phyloP scores from a whole-genome alignment of 2,113 vertebrate genomes.

The Ctenodactylus gundi region DNA sequence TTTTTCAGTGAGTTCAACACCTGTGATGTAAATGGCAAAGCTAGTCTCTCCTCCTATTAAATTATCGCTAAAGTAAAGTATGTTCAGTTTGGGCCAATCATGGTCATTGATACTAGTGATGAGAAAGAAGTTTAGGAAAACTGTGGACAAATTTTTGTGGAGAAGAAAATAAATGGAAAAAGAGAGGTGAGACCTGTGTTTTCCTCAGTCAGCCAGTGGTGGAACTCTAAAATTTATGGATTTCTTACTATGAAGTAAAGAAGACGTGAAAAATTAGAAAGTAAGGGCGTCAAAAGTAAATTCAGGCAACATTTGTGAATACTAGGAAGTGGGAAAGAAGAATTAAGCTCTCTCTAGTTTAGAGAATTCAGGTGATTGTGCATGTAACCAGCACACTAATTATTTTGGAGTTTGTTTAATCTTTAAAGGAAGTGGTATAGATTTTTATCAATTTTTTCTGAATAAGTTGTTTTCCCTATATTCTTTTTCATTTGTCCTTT shows the following conservation, averaged over 20 bases:
- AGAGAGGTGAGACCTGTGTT: background rate
- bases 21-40: background rate
- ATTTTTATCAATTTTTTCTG: background rate
- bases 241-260: background rate
- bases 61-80: background rate
- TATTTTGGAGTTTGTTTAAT: background rate
- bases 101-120: background rate
- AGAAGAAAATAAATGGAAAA: background rate
- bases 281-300: background rate
- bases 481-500: slow-evolving; percentile 24
- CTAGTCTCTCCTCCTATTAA: background rate
- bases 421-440: background rate
- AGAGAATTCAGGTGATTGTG: background rate
- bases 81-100: background rate
- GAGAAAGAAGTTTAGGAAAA: background rate
- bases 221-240: background rate
- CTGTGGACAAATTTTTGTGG: background rate
- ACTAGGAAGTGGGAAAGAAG: background rate
- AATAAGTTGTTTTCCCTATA: background rate
- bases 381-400: background rate
- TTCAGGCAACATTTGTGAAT: background rate
- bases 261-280: background rate
- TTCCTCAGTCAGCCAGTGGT: background rate
- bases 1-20: background rate
- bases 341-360: background rate